phyloP scores from a whole-genome alignment of 2,888 invertebrate genomes.

The Lydus trimaculatus region DNA sequence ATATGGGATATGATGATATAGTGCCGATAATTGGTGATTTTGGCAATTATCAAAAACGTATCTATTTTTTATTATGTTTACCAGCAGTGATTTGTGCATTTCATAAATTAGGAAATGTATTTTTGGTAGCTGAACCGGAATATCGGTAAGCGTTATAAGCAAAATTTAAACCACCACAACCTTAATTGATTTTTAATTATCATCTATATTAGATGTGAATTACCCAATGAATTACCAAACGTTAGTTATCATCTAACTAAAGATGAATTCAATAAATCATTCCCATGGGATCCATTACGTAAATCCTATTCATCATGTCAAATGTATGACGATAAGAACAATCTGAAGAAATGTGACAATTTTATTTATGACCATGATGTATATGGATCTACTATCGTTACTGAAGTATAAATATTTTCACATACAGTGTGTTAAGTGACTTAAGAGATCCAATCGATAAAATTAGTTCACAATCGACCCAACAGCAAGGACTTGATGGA shows the following conservation, averaged over 20 bases:
- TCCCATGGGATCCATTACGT: slow-evolving; percentile 63
- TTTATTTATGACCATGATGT: slow-evolving; percentile 69
- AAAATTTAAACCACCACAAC: too few species aligned
- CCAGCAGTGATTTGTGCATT: slow-evolving; percentile 77
- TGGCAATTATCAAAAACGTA: slow-evolving; percentile 71
- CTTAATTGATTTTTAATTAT: slow-evolving; percentile 6
- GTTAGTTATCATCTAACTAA: slow-evolving; percentile 62
- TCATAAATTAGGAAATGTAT: slow-evolving; percentile 76
- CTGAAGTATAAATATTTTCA: slow-evolving; percentile 63
- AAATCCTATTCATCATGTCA: slow-evolving; percentile 64
- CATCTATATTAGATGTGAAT: slow-evolving; percentile 66
- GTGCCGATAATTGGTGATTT: slow-evolving; percentile 73
- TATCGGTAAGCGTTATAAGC: slow-evolving; percentile 63
- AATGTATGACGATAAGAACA: slow-evolving; percentile 59
- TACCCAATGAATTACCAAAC: slow-evolving; percentile 66
- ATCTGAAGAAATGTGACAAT: slow-evolving; percentile 61
- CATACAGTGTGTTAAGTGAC: too few species aligned
- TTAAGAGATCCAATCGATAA: too few species aligned
- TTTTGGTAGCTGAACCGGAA: slow-evolving; percentile 71
- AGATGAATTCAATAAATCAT: slow-evolving; percentile 61
- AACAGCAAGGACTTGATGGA: too few species aligned
- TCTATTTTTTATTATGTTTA: slow-evolving; percentile 73
- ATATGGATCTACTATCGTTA: slow-evolving; percentile 70
- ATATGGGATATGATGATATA: slow-evolving; percentile 76
- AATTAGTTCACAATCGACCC: too few species aligned